phyloP scores from a whole-genome alignment of 2,797 vertebrate genomes.

The Sarcophilus harrisii region DNA sequence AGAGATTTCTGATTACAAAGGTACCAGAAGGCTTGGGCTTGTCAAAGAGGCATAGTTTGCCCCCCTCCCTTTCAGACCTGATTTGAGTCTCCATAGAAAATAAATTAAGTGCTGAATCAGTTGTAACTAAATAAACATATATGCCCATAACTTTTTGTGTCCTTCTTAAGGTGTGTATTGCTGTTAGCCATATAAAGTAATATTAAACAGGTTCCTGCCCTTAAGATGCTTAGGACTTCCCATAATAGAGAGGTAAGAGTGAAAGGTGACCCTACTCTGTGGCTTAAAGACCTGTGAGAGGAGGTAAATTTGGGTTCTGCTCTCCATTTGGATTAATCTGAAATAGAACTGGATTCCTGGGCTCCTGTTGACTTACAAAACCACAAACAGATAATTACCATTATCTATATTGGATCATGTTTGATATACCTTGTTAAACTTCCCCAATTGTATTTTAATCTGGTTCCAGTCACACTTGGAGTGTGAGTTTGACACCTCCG shows the following conservation, averaged over 20 bases:
- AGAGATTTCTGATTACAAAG: slow-evolving; percentile 8
- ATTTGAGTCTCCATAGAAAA: not conserved
- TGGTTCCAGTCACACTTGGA: not conserved
- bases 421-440: not conserved
- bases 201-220: not conserved
- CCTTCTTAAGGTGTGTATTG: not conserved
- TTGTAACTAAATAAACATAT: not conserved
- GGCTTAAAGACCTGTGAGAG: not conserved
- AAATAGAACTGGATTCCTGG: not conserved
- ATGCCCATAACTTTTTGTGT: not conserved
- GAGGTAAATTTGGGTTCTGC: not conserved
- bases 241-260: not conserved
- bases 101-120: not conserved
- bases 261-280: not conserved
- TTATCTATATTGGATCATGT: not conserved
- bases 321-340: not conserved
- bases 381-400: not conserved
- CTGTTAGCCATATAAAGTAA: not conserved
- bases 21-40: slow-evolving; percentile 34
- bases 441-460: not conserved
- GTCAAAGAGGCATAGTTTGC: slow-evolving; percentile 22
- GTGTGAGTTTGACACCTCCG: not conserved
- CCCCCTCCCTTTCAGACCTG: not conserved
- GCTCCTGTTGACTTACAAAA: not conserved
- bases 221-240: not conserved